These are phyloP conservation scores for Tridacna crocea DNA, from an alignment of 2,888 invertebrate genomes.

Conservation along the genomic window DNA sequence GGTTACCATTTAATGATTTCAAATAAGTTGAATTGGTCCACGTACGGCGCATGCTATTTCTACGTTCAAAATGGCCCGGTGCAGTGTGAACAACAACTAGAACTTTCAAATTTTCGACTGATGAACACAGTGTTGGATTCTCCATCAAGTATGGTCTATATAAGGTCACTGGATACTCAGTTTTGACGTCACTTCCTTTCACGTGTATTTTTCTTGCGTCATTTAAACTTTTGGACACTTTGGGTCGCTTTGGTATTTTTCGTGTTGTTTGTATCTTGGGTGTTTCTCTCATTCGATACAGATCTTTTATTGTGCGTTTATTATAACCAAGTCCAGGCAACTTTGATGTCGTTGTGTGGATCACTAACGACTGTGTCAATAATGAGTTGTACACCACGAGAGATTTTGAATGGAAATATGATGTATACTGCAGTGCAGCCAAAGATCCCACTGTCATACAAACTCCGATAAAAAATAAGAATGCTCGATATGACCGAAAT, in stretches of 20 bases:
- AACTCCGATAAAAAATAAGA: slow-evolving; percentile 4
- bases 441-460: slow-evolving; percentile 2
- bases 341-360: background rate
- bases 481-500: slow-evolving; percentile 12
- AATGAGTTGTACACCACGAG: background rate
- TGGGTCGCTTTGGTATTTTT: background rate
- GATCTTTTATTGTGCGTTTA: slow-evolving; percentile 13
- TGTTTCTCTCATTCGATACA: slow-evolving; percentile 7
- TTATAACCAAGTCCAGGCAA: background rate
- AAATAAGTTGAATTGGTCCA: slow-evolving; percentile 68
- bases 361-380: background rate
- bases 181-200: slow-evolving; percentile 18
- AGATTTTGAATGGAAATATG: slow-evolving; percentile 17
- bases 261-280: background rate
- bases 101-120: slow-evolving; percentile 36
- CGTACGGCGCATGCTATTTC: slow-evolving; percentile 62
- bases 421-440: background rate
- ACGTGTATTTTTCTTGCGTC: background rate
- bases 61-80: slow-evolving; percentile 55
- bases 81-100: slow-evolving; percentile 64
- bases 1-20: slow-evolving; percentile 33
- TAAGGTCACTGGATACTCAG: slow-evolving; percentile 48
- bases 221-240: background rate
- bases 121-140: slow-evolving; percentile 48
- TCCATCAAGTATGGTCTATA: slow-evolving; percentile 41